Percentiles rank a stretch among this genome's conserved stretches.
Evolutionary conservation across 2,888 invertebrate species (phyloP).

Genomic region (Xylocampa areola): DNA sequence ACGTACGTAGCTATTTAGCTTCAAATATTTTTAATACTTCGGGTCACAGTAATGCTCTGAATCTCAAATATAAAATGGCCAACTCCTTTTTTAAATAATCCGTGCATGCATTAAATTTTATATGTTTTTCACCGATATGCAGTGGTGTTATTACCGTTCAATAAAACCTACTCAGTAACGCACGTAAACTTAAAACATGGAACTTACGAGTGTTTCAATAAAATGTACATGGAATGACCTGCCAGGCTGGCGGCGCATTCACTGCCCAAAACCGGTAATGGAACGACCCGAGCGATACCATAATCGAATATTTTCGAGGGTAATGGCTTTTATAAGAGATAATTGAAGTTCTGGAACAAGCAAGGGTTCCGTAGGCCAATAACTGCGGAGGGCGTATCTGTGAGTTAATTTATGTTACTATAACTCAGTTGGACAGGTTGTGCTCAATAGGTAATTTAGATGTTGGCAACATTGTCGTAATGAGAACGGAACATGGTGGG

Average conservation of each 20-base stretch:
- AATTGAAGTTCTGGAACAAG: constrained; percentile 63
- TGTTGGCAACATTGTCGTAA: constrained; percentile 88
- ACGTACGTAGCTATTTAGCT: neutral
- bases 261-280: constrained; percentile 69
- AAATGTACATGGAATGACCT: constrained; percentile 71
- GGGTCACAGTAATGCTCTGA: no score
- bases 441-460: constrained; percentile 87
- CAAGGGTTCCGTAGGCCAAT: constrained; percentile 71
- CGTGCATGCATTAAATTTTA: constrained; percentile 33
- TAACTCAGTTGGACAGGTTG: constrained; percentile 85
- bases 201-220: constrained; percentile 73
- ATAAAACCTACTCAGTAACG: constrained; percentile 55
- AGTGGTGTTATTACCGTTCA: constrained; percentile 44
- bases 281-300: constrained; percentile 64
- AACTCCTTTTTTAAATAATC: constrained; percentile 22
- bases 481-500: constrained; percentile 74
- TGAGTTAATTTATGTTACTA: constrained; percentile 86
- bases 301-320: constrained; percentile 67
- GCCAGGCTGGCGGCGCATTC: constrained; percentile 50
- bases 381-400: constrained; percentile 77
- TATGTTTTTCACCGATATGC: constrained; percentile 42
- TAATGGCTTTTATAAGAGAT: constrained; percentile 68
- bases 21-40: neutral
- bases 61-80: constrained; percentile 6
- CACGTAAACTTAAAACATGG: constrained; percentile 62